Conservation (phyloP, 2,888 invertebrate species). For the Trissolcus japonicus region DNA sequence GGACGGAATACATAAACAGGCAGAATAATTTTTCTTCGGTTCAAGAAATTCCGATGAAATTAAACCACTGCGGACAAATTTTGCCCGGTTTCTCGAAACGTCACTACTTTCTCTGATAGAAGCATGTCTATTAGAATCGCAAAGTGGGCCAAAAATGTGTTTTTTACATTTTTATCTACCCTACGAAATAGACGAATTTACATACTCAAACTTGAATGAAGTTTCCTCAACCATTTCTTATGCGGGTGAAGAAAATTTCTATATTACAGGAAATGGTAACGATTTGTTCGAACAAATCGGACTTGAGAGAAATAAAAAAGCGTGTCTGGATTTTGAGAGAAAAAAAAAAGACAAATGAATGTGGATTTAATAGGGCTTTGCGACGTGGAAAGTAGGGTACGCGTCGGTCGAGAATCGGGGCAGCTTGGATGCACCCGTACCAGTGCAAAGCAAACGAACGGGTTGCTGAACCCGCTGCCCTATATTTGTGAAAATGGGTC, state of each 20-base stretch:
- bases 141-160: no score
- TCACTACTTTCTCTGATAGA: no score
- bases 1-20: no score
- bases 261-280: neutral
- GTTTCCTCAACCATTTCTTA: neutral
- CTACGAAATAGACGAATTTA: no score
- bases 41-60: no score
- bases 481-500: constrained; percentile 69
- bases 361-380: constrained; percentile 31
- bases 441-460: constrained; percentile 42
- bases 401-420: constrained; percentile 49
- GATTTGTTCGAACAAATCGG: neutral
- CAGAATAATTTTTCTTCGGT: no score
- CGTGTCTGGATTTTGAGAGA: constrained; percentile 11
- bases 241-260: neutral
- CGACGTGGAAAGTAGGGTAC: constrained; percentile 43
- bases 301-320: constrained; percentile 6
- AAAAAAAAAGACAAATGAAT: constrained; percentile 35
- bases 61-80: no score
- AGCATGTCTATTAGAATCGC: no score
- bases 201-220: no score
- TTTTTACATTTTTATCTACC: no score
- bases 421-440: constrained; percentile 59
- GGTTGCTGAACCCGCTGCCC: constrained; percentile 71
- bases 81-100: no score